phyloP scores from a whole-genome alignment of 1,140 invertebrate genomes.

The Coelopa frigida region DNA sequence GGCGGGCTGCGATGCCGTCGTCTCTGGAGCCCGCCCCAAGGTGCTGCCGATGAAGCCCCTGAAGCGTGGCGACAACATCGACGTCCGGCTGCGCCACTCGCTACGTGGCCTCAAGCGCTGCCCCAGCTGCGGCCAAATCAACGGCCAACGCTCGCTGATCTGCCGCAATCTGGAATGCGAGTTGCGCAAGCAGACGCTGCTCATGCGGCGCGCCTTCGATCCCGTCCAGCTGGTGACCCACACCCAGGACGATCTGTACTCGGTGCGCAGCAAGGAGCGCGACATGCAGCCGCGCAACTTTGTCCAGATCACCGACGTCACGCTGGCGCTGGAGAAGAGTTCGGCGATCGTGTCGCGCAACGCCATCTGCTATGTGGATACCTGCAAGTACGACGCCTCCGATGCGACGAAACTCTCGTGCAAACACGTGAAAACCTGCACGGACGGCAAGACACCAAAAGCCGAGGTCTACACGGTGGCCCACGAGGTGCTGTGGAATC shows the following conservation, averaged over 20 bases:
- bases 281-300: slow-evolving; percentile 30
- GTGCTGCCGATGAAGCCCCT: too few species aligned
- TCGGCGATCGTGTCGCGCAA: slow-evolving; percentile 32
- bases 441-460: slow-evolving; percentile 11
- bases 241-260: slow-evolving; percentile 22
- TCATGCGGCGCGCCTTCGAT: slow-evolving; percentile 20
- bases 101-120: slow-evolving; percentile 32
- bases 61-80: too few species aligned
- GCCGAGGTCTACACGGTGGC: slow-evolving; percentile 26
- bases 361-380: slow-evolving; percentile 31
- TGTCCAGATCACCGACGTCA: slow-evolving; percentile 27
- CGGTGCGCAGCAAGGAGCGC: slow-evolving; percentile 25
- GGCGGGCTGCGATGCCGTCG: too few species aligned
- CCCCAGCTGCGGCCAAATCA: slow-evolving; percentile 27
- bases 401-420: slow-evolving; percentile 15
- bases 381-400: slow-evolving; percentile 19
- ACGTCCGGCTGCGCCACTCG: too few species aligned
- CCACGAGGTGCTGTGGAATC: slow-evolving; percentile 33
- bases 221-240: slow-evolving; percentile 25
- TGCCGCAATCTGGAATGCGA: slow-evolving; percentile 30
- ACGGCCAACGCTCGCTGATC: slow-evolving; percentile 28
- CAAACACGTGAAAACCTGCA: slow-evolving; percentile 31
- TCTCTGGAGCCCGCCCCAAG: too few species aligned
- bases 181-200: slow-evolving; percentile 19
- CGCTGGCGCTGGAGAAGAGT: slow-evolving; percentile 22